Percentiles rank a stretch among this genome's conserved stretches.
phyloP scores from a whole-genome alignment of 2,113 vertebrate genomes.

The Hydropotes inermis region DNA sequence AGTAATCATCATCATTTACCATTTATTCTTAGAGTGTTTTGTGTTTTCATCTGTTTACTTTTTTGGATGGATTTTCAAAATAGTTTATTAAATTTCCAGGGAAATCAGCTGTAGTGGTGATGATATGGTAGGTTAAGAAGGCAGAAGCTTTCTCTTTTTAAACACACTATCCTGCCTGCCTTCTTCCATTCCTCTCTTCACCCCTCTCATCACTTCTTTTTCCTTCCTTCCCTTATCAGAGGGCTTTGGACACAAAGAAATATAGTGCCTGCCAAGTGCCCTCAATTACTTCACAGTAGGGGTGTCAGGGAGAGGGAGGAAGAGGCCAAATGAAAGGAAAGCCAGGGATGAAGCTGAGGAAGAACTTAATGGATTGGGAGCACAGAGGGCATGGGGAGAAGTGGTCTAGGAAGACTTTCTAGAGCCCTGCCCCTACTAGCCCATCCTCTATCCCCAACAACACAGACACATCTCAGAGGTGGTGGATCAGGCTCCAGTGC shows the following conservation, averaged over 20 bases:
- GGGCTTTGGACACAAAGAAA: background rate
- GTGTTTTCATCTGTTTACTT: background rate
- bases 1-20: background rate
- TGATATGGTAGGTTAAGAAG: background rate
- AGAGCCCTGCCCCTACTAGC: background rate
- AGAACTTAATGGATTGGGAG: background rate
- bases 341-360: background rate
- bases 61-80: conserved; percentile 8
- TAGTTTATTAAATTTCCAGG: background rate
- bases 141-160: background rate
- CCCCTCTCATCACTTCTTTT: background rate
- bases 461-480: background rate
- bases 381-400: background rate
- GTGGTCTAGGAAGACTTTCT: background rate
- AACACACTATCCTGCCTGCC: background rate
- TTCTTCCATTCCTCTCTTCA: background rate
- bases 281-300: background rate
- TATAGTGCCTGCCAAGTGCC: background rate
- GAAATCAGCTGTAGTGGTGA: background rate
- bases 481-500: too few relatives aligned
- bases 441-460: background rate
- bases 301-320: background rate
- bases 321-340: background rate
- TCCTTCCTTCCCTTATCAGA: background rate
- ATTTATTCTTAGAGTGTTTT: conserved; percentile 3